phyloP scores from a whole-genome alignment of 2,113 vertebrate species.

The Trematocara stigmaticum region DNA sequence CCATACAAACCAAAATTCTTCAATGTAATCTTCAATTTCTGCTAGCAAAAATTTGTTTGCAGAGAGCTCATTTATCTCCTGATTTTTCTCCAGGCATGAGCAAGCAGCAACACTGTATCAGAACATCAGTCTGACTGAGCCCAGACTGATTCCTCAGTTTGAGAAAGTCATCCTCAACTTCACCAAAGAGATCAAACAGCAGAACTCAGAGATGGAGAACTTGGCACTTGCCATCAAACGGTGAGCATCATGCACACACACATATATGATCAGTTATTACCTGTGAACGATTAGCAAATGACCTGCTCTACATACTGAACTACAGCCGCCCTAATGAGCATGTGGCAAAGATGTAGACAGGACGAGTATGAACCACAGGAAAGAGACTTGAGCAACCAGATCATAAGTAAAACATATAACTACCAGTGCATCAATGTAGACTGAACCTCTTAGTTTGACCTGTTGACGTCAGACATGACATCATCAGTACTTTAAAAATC shows the following conservation, averaged over 20 bases:
- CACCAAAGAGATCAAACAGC: slow-evolving; percentile 86
- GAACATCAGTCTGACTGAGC: slow-evolving; percentile 89
- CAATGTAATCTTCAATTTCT: neutral
- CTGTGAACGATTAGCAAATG: neutral
- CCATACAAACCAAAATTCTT: neutral
- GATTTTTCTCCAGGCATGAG: slow-evolving; percentile 75
- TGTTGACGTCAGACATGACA: neutral
- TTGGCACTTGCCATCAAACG: slow-evolving; percentile 89
- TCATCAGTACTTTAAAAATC: neutral
- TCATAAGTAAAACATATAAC: neutral
- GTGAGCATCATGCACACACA: slow-evolving; percentile 55
- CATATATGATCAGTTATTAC: neutral
- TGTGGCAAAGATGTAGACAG: neutral
- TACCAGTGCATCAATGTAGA: neutral
- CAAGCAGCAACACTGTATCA: slow-evolving; percentile 86
- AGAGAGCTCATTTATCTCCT: neutral
- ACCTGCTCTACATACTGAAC: neutral
- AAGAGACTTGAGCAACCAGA: neutral
- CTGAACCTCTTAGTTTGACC: neutral
- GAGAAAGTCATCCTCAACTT: slow-evolving; percentile 89
- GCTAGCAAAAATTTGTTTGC: neutral
- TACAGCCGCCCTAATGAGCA: neutral
- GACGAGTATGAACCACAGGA: neutral
- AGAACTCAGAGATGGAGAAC: slow-evolving; percentile 91
- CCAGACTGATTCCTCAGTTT: slow-evolving; percentile 83